phyloP scores from a whole-genome alignment of 1,140 invertebrate species.

The Heterodera schachtii region DNA sequence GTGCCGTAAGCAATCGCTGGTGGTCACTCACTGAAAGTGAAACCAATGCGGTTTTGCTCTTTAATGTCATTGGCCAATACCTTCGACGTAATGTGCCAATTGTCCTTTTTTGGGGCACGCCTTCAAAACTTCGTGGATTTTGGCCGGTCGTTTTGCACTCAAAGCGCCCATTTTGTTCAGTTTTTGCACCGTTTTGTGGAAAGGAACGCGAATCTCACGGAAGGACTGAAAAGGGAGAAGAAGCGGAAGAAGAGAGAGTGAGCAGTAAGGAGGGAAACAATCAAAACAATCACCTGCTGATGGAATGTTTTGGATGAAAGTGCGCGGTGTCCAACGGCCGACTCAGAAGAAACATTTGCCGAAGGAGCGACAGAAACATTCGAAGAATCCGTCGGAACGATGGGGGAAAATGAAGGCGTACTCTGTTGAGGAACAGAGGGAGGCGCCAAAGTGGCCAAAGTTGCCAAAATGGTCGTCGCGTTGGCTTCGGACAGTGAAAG shows the following conservation, averaged over 20 bases:
- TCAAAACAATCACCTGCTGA: neutral
- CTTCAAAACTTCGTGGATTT: conserved; percentile 4
- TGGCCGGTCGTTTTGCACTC: neutral
- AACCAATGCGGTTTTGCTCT: neutral
- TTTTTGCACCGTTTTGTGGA: conserved; percentile 5
- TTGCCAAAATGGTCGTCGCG: neutral
- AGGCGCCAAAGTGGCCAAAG: neutral
- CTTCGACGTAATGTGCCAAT: conserved; percentile 15
- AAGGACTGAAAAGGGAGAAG: neutral
- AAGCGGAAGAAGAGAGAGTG: too few relatives aligned
- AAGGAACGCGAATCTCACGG: conserved; percentile 12
- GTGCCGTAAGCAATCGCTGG: conserved; percentile 8
- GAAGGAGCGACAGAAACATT: conserved; percentile 23
- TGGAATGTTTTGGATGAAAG: conserved; percentile 25
- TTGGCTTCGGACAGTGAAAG: neutral
- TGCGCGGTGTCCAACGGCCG: conserved; percentile 7
- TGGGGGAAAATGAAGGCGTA: neutral
- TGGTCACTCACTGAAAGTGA: conserved; percentile 3
- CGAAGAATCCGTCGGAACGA: neutral
- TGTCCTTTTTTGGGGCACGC: conserved; percentile 19
- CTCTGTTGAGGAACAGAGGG: neutral
- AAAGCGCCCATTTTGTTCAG: neutral
- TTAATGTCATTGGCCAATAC: conserved; percentile 9
- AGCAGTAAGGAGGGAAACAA: neutral
- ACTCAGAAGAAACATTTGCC: conserved; percentile 4